A percentile compares a stretch with the other conserved stretches of the same genome.
These are phyloP conservation scores for Eutrigla gurnardus DNA, from an alignment of 2,797 vertebrate species.

Conservation along the genomic window DNA sequence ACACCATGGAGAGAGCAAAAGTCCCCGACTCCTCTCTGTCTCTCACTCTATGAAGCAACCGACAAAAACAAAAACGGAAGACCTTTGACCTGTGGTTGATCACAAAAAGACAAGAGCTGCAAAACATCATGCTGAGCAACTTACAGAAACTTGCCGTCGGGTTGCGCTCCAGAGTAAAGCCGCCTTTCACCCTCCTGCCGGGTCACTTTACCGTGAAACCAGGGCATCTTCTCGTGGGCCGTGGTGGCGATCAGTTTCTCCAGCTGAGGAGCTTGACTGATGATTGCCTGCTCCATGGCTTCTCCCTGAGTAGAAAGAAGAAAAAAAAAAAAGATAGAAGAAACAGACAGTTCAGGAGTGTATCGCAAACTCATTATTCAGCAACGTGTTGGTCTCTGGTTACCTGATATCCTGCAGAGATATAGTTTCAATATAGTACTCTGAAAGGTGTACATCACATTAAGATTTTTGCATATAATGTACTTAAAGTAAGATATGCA, in stretches of 20 bases:
- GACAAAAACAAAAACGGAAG: background rate
- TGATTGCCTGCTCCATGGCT: conserved; percentile 94
- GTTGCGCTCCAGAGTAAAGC: conserved; percentile 91
- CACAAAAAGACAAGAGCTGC: background rate
- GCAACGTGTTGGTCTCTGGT: background rate
- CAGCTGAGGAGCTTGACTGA: conserved; percentile 95
- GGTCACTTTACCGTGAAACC: conserved; percentile 89
- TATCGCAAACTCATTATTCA: background rate
- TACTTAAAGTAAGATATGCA: background rate
- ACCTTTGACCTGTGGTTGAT: background rate
- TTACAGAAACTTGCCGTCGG: conserved; percentile 97
- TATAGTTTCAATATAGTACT: background rate
- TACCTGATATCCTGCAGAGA: background rate
- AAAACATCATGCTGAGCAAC: conserved; percentile 52
- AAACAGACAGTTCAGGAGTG: background rate
- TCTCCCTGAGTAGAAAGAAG: conserved; percentile 85
- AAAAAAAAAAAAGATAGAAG: background rate
- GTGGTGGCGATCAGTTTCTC: conserved; percentile 96
- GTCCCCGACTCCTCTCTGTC: conserved; percentile 85
- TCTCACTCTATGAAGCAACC: conserved; percentile 84
- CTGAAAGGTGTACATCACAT: background rate
- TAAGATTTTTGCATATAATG: background rate
- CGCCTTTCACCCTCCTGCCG: conserved; percentile 90
- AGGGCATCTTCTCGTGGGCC: conserved; percentile 94
- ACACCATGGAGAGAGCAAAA: conserved; percentile 91